Evolutionary conservation across 2,113 vertebrate species (phyloP), one percentile per base, ranked within the genome.

Genomic region (Albula goreensis): DNA sequence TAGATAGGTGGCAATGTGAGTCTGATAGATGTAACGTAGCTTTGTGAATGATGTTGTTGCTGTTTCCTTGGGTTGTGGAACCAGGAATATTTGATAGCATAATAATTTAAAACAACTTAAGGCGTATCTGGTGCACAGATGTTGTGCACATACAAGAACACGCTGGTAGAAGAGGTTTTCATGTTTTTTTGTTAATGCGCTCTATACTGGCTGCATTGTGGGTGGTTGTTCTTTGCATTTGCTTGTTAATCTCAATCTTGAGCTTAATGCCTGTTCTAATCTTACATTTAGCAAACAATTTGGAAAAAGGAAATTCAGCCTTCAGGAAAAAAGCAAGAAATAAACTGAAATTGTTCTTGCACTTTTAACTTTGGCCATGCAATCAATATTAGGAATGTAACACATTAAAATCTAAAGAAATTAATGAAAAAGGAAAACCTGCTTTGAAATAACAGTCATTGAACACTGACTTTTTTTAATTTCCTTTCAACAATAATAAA

Each of bases 11-110:
- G 89, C 92, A 90, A 84, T 93, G 94, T 95, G 91, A 83, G 91
- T 92, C 92, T 85, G 86, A 83, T 94, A 92, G 91, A 91, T 91
- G 93, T 95, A 88, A 92, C 86, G 91, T 94, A 94, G 92, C 91
- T 93, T 94, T 92, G 93, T 95, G 92, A 92, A 92, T 91, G 91
- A 93, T 92, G 92, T 92, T 87, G 89, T 93, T 93, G 90, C 91
- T 91, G 88, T 88, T 88, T 93, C 90, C 92, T 91, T 90, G 84
- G 70, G 82, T 84, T 88, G 78, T 80, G 86, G 81, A 86, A 88
- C 86, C 87, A 80, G 88, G 84, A 91, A 87, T 89, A 88, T 89
- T 50, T 87, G 82, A 90, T 87, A 89, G 82, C 63, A 31, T 89
- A 85, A 91, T 87, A 89, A 88, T 91, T 89, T 87, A 79, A 91